A percentile compares a stretch with the other conserved stretches of the same genome.
These are phyloP conservation scores for Amitus sp. DNA, from an alignment of 2,888 invertebrate species.

Conservation along the genomic window DNA sequence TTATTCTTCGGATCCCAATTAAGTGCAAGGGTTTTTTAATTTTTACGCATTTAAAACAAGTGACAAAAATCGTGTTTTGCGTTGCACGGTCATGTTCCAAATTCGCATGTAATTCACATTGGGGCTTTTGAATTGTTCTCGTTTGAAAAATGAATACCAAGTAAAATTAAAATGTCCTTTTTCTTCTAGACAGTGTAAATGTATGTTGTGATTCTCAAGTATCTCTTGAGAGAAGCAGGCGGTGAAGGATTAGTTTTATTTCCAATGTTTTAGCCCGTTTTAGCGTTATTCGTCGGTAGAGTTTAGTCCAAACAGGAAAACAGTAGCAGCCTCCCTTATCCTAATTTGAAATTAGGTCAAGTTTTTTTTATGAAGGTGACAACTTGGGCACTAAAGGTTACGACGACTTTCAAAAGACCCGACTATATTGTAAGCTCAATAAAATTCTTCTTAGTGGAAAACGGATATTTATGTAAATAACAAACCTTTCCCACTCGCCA, in stretches of 20 bases:
- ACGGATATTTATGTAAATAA: neutral
- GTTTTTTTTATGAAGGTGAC: neutral
- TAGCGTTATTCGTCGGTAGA: too few relatives aligned
- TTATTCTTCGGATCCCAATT: too few relatives aligned
- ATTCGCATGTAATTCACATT: too few relatives aligned
- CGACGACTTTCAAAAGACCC: neutral
- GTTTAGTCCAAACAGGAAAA: too few relatives aligned
- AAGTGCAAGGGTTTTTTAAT: too few relatives aligned
- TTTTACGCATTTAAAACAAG: neutral
- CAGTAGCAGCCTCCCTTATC: too few relatives aligned
- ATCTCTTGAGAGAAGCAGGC: neutral
- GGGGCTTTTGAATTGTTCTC: too few relatives aligned
- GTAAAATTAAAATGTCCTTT: too few relatives aligned
- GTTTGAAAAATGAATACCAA: neutral
- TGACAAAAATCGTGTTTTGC: neutral
- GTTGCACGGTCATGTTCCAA: neutral
- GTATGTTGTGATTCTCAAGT: neutral
- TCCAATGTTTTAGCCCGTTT: too few relatives aligned
- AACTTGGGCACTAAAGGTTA: neutral
- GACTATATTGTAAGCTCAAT: neutral
- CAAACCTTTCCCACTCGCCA: neutral
- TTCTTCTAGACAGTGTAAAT: neutral
- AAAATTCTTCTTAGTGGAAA: neutral
- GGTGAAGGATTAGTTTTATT: conserved; percentile 2
- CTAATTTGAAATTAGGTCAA: neutral